Conservation (phyloP, 2,113 vertebrate species). For the Shinisaurus crocodilurus region DNA sequence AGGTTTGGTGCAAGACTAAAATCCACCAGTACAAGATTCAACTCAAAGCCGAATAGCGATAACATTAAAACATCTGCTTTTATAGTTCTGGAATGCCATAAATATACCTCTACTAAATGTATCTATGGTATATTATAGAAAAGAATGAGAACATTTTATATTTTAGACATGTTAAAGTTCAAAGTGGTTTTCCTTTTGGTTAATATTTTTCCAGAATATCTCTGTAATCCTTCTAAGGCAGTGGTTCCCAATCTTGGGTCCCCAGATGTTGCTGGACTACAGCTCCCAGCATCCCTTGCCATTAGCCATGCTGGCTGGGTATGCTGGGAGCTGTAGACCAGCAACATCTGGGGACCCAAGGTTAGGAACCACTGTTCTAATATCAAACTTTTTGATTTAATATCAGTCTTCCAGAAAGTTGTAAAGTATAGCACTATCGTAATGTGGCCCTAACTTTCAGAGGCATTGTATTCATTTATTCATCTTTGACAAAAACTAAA, state of each 20-base stretch:
- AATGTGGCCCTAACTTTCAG: background rate
- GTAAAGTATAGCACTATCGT: constrained; percentile 16
- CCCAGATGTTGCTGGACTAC: no score
- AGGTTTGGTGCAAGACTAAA: constrained; percentile 2
- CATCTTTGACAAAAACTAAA: background rate
- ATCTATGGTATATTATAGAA: background rate
- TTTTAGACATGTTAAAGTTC: constrained; percentile 28
- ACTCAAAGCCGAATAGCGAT: constrained; percentile 36
- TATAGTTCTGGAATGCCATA: constrained; percentile 7
- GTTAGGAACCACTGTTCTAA: no score
- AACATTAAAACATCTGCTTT: constrained; percentile 26
- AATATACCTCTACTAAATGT: constrained; percentile 36
- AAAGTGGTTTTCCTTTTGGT: constrained; percentile 53
- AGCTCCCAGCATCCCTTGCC: no score
- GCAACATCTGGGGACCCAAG: no score
- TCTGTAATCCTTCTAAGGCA: no score
- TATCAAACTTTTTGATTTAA: constrained; percentile 38
- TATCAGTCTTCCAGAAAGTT: background rate
- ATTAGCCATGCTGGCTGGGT: no score
- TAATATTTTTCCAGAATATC: constrained; percentile 33
- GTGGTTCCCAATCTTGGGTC: no score
- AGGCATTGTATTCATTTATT: background rate
- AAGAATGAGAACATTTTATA: constrained; percentile 27
- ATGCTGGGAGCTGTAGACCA: no score
- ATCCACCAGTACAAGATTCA: constrained; percentile 10